phyloP scores from a whole-genome alignment of 2,888 invertebrate genomes.

The Scaeva pyrastri region DNA sequence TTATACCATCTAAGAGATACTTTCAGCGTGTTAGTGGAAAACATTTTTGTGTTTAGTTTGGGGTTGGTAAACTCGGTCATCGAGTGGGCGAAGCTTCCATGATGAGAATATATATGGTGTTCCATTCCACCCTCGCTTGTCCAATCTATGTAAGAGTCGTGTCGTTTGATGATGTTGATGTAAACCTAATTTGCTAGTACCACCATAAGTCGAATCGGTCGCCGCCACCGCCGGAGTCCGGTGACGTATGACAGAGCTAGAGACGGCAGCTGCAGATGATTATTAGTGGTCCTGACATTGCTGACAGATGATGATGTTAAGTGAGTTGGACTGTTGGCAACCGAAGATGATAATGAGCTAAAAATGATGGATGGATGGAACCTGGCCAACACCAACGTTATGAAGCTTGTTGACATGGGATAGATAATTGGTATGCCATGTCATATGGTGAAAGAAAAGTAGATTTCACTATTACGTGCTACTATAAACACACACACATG shows the following conservation, averaged over 20 bases:
- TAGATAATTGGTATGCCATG: constrained; percentile 47
- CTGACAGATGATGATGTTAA: constrained; percentile 61
- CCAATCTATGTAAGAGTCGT: too few relatives aligned
- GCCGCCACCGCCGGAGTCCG: too few relatives aligned
- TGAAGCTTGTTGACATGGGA: constrained; percentile 51
- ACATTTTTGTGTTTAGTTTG: constrained; percentile 4
- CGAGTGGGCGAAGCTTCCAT: neutral
- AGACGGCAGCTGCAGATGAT: constrained; percentile 30
- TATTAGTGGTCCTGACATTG: constrained; percentile 44
- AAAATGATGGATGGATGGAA: constrained; percentile 52
- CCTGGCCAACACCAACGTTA: neutral
- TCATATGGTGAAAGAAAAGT: neutral
- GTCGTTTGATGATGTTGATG: neutral
- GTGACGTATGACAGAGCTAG: too few relatives aligned
- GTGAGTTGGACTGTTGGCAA: constrained; percentile 40
- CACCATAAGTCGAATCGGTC: constrained; percentile 24
- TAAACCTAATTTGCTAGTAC: constrained; percentile 22
- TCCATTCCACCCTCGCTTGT: neutral
- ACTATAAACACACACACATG: neutral
- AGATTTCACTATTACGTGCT: neutral
- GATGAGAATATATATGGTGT: neutral
- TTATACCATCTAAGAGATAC: neutral
- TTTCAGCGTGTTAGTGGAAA: neutral
- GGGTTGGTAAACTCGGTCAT: constrained; percentile 29
- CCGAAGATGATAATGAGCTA: constrained; percentile 47